Evolutionary conservation across 2,888 invertebrate genomes (phyloP).

Genomic region (Cryptocephalus primarius): DNA sequence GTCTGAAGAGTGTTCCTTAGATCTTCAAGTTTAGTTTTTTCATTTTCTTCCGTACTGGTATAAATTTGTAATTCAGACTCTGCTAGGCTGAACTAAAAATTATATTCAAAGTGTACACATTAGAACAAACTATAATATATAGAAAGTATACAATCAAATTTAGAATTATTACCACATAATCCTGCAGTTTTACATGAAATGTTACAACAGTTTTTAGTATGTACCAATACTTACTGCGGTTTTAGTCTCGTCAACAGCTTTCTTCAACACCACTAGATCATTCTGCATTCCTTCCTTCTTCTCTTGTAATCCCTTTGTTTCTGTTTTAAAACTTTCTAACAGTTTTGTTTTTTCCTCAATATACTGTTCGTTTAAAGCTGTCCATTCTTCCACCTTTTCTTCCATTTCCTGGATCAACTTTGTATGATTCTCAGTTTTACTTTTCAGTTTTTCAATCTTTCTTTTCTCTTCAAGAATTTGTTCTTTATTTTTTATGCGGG

Average conservation of each 20-base stretch:
- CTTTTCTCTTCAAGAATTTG: conserved; percentile 52
- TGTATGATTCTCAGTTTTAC: conserved; percentile 35
- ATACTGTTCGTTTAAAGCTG: conserved; percentile 43
- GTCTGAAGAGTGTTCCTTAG: conserved; percentile 37
- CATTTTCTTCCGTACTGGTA: conserved; percentile 51
- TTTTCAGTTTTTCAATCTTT: conserved; percentile 60
- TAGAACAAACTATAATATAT: no score
- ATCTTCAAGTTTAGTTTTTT: conserved; percentile 52
- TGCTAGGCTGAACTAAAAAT: conserved; percentile 42
- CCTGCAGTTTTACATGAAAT: no score
- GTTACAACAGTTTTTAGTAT: no score
- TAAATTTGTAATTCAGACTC: conserved; percentile 75
- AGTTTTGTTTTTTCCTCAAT: conserved; percentile 48
- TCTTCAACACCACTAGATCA: conserved; percentile 56
- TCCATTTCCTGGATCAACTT: conserved; percentile 39
- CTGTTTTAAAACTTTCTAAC: conserved; percentile 51
- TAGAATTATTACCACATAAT: no score
- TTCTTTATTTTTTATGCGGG: conserved; percentile 62
- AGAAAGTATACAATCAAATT: no score
- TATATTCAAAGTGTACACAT: no score
- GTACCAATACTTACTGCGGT: conserved; percentile 33
- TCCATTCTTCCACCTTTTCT: conserved; percentile 42
- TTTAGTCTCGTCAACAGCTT: conserved; percentile 60
- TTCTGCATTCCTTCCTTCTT: conserved; percentile 59
- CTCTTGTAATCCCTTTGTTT: conserved; percentile 60